Base-by-base conservation (phyloP, 2,113 vertebrate species). In the Artemisiospiza belli region DNA sequence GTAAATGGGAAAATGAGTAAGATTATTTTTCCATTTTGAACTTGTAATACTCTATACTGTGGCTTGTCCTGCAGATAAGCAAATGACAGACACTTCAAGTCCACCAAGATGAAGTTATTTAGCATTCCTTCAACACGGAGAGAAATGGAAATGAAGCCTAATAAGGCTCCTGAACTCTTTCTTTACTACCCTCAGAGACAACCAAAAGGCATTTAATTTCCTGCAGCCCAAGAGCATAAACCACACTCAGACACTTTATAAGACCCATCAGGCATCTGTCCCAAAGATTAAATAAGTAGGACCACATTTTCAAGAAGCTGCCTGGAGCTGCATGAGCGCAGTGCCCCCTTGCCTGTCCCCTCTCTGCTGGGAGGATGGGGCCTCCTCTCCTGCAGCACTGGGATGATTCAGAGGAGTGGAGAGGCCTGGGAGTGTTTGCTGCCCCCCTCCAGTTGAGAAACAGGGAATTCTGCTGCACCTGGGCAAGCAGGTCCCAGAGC, bases 61-160 rank as follows among this genome's bases (percentile, higher is more conserved):
- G 84, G 61, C 77, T 88, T 68, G 89, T 78, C 58, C 52, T 52
- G 49, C 37, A 67, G 83, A 93, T 83, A 92, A 89, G 64, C 33
- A 83, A 58, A 81, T 59, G 63, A 85, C 44, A 63, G 61, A 52
- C 74, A 43, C 64, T 66, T 79, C 52, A 89, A 59, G 92, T 67
- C 80, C 47, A 20, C 61, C 61, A 68, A 35, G 79, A 77, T 59
- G 47, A 74, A 90, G n/a, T 93, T 93, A 93, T 74, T 95, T 92
- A 93, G 61, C 52, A 74, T 78, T 88, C 73, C 76, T 92, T 70
- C 74, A 62, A 61, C 62, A 63, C 0, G 33, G 64, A 91, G 62
- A 83, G 57, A 89, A 87, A 89, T 93, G 86, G 83, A 97, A 96
- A 88, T 94, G 44, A 90, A 78, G 79, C 25, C 91, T 94, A 97